These are phyloP conservation scores for Calyptomena viridis DNA, from an alignment of 2,113 vertebrate species.

Conservation along the genomic window DNA sequence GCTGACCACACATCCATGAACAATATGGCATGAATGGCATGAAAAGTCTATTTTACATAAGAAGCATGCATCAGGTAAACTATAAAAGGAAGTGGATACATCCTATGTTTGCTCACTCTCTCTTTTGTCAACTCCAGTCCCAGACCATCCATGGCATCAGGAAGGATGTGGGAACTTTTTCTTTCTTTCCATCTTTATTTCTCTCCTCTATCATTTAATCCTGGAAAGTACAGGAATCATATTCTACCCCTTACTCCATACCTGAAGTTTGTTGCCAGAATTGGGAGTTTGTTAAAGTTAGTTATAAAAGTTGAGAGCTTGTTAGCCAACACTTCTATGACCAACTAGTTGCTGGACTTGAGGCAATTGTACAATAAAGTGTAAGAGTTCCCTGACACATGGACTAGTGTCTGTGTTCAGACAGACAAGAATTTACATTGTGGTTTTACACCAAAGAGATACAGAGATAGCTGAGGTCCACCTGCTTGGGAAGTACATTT, in stretches of 20 bases:
- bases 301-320: neutral
- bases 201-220: neutral
- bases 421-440: neutral
- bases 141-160: rapidly evolving
- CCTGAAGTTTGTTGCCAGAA: neutral
- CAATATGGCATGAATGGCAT: too few species aligned
- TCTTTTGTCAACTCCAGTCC: neutral
- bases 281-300: neutral
- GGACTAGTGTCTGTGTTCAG: neutral
- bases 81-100: neutral
- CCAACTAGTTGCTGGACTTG: neutral
- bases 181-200: neutral
- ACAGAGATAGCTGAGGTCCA: neutral
- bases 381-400: neutral
- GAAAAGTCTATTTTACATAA: neutral
- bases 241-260: neutral
- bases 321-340: neutral
- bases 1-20: rapidly evolving
- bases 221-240: neutral
- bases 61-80: neutral
- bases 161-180: neutral
- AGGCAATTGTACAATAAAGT: neutral
- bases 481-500: neutral
- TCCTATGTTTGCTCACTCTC: neutral
- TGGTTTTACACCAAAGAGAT: neutral